Percentiles rank a stretch among this genome's conserved stretches.
Evolutionary conservation across 2,797 vertebrate species (phyloP).

Genomic region (Coluber constrictor): DNA sequence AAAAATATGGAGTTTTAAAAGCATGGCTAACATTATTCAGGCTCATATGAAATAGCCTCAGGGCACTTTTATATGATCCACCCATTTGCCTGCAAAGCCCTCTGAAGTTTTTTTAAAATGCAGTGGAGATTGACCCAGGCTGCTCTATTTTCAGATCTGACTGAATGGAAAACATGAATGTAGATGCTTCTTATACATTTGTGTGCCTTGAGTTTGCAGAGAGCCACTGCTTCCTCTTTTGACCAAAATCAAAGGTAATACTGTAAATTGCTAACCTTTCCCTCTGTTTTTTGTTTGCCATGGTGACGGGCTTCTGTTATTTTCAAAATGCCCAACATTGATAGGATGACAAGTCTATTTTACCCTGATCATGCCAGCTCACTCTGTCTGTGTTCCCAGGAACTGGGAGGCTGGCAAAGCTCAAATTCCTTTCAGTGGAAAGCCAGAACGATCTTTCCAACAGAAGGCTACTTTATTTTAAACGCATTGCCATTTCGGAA

Average conservation of each 20-base stretch:
- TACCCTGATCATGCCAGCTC: background rate
- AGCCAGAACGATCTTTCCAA: background rate
- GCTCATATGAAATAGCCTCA: background rate
- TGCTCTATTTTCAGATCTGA: background rate
- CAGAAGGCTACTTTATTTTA: background rate
- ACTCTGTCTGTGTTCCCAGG: background rate
- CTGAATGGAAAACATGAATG: background rate
- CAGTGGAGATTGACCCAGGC: background rate
- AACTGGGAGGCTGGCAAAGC: background rate
- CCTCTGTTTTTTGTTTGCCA: background rate
- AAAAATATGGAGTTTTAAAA: background rate
- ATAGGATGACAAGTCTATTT: background rate
- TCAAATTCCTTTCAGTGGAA: background rate
- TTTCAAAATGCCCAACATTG: background rate
- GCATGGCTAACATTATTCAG: background rate
- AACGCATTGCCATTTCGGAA: background rate
- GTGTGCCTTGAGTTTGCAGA: background rate
- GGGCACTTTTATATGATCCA: background rate
- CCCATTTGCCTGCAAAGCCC: background rate
- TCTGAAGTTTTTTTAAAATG: background rate
- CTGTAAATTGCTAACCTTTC: background rate
- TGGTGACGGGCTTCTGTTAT: background rate
- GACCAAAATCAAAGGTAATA: background rate
- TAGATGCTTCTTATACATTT: background rate
- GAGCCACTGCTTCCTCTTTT: background rate